These are phyloP conservation scores for Trichogramma evanescens DNA, from an alignment of 2,888 invertebrate species.

Conservation along the genomic window DNA sequence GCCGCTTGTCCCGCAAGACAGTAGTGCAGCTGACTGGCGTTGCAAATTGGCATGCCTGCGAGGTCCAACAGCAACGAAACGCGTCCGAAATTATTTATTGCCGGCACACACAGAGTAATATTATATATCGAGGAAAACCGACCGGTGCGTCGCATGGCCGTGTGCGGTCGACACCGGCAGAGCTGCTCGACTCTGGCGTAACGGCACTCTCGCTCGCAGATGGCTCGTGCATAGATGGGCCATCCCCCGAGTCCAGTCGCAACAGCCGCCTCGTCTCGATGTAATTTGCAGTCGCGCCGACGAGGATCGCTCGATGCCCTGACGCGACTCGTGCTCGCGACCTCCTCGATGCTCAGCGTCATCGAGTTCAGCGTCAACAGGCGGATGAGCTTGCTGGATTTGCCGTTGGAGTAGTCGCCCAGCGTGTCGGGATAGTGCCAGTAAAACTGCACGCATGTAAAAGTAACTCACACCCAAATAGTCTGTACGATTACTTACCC, in stretches of 20 bases:
- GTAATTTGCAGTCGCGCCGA: constrained; percentile 64
- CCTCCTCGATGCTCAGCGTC: constrained; percentile 9
- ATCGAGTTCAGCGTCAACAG: background rate
- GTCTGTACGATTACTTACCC: background rate
- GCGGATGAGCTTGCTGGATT: background rate
- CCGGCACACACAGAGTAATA: no score
- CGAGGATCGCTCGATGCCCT: background rate
- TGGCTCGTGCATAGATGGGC: constrained; percentile 62
- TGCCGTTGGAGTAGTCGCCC: constrained; percentile 7
- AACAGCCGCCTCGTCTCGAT: constrained; percentile 51
- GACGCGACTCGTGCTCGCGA: constrained; percentile 17
- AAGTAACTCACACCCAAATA: background rate
- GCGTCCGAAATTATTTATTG: no score
- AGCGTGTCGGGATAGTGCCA: constrained; percentile 16
- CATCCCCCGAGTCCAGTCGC: constrained; percentile 53
- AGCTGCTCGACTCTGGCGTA: constrained; percentile 53
- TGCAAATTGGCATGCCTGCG: background rate
- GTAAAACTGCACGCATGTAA: constrained; percentile 3
- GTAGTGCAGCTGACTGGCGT: background rate
- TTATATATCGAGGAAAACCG: no score
- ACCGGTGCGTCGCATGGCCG: constrained; percentile 52
- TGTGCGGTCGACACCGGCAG: constrained; percentile 69
- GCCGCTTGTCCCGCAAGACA: background rate
- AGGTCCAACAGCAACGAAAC: no score
- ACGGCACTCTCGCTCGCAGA: constrained; percentile 68